Conservation (phyloP, 2,113 vertebrate species). For the Progne subis region DNA sequence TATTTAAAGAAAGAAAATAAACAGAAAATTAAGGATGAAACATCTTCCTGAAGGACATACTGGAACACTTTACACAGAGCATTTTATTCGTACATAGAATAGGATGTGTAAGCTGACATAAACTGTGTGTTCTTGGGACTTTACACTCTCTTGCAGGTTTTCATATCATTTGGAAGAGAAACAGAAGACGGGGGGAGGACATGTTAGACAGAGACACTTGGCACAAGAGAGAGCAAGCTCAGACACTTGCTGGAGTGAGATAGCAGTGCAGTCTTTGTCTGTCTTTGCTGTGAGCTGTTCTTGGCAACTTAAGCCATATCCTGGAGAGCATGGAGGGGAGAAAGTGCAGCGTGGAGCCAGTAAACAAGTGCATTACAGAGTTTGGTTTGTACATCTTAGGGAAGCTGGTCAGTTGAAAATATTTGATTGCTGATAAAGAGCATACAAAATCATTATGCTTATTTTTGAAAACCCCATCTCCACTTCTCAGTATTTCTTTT, state of each 20-base stretch:
- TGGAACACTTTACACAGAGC: not conserved
- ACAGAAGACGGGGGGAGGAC: not conserved
- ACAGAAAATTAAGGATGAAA: not conserved
- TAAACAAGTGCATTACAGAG: not conserved
- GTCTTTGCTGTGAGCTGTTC: not conserved
- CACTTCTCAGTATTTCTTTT: not conserved
- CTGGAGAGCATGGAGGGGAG: not conserved
- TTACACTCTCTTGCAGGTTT: not conserved
- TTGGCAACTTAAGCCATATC: not conserved
- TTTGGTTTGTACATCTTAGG: not conserved
- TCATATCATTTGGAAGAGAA: not conserved
- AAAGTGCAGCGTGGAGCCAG: not conserved
- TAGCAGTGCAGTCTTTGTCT: not conserved
- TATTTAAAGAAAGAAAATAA: not conserved
- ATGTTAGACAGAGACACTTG: not conserved
- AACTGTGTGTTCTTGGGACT: not conserved
- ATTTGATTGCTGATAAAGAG: not conserved
- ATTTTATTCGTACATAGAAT: not conserved
- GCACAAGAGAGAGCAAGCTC: not conserved
- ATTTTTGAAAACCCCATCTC: not conserved
- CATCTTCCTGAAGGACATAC: not conserved
- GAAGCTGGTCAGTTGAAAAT: not conserved
- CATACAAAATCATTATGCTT: not conserved
- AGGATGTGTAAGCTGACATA: rapidly evolving
- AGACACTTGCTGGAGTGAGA: not conserved